Conservation (phyloP, 2,888 invertebrate genomes). For the Acanthacorydalis orientalis region DNA sequence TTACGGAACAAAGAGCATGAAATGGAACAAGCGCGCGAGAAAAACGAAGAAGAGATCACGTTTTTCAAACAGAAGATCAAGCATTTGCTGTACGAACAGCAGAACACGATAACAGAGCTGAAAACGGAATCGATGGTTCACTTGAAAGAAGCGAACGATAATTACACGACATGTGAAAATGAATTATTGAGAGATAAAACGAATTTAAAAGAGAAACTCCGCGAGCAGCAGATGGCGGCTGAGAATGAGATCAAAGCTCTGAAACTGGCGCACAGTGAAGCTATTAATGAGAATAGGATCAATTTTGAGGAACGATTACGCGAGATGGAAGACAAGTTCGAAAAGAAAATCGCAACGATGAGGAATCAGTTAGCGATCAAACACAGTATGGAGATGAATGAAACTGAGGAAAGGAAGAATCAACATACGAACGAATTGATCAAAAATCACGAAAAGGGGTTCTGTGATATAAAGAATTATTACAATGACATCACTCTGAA, state of each 20-base stretch:
- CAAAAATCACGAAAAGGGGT: conserved; percentile 66
- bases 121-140: conserved; percentile 72
- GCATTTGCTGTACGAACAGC: conserved; percentile 82
- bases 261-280: conserved; percentile 38
- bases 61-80: conserved; percentile 86
- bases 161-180: conserved; percentile 57
- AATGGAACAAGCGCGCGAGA: conserved; percentile 72
- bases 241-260: conserved; percentile 56
- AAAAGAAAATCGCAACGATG: conserved; percentile 54
- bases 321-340: conserved; percentile 52
- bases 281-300: conserved; percentile 37
- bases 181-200: conserved; percentile 64
- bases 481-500: conserved; percentile 90
- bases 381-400: conserved; percentile 67
- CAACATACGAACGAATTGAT: conserved; percentile 67
- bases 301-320: conserved; percentile 49
- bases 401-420: conserved; percentile 85
- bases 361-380: conserved; percentile 55
- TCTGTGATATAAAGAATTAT: conserved; percentile 82
- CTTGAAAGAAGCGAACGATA: conserved; percentile 68
- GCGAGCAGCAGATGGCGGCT: conserved; percentile 51
- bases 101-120: conserved; percentile 65
- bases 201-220: conserved; percentile 42
- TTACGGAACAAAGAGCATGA: conserved; percentile 69
- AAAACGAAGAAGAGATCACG: conserved; percentile 75